Conservation (phyloP, 2,797 vertebrate genomes). For the Lithobates pipiens region DNA sequence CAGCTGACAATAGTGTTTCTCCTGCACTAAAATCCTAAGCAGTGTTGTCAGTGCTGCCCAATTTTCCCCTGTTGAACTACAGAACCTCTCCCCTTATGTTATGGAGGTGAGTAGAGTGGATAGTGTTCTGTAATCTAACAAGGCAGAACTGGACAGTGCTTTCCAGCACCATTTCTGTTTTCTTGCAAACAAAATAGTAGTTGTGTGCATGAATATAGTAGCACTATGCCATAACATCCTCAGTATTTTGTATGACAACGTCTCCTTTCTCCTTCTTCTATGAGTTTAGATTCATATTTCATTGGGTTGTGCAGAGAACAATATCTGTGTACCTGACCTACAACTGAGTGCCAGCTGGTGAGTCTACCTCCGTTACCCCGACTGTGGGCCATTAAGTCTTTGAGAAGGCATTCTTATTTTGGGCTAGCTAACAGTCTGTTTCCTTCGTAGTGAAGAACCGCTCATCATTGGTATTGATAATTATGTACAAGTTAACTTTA, state of each 20-base stretch:
- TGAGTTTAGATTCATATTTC: conserved; percentile 79
- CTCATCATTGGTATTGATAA: conserved; percentile 75
- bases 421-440: not conserved
- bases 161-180: too few relatives aligned
- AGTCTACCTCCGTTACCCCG: conserved; percentile 63
- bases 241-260: not conserved
- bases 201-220: too few relatives aligned
- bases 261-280: not conserved
- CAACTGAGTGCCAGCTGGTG: conserved; percentile 74
- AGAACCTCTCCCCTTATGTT: too few relatives aligned
- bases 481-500: conserved; percentile 60
- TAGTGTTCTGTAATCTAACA: too few relatives aligned
- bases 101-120: too few relatives aligned
- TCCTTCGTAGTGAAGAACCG: not conserved
- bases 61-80: too few relatives aligned
- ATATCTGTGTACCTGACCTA: conserved; percentile 84
- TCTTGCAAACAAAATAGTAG: too few relatives aligned
- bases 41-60: too few relatives aligned
- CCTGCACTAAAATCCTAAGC: too few relatives aligned
- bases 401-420: not conserved
- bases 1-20: too few relatives aligned
- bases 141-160: too few relatives aligned
- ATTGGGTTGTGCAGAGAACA: conserved; percentile 85
- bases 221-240: too few relatives aligned
- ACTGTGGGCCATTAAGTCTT: not conserved